Conservation (phyloP, 2,797 vertebrate species). For the Rhinella marina region DNA sequence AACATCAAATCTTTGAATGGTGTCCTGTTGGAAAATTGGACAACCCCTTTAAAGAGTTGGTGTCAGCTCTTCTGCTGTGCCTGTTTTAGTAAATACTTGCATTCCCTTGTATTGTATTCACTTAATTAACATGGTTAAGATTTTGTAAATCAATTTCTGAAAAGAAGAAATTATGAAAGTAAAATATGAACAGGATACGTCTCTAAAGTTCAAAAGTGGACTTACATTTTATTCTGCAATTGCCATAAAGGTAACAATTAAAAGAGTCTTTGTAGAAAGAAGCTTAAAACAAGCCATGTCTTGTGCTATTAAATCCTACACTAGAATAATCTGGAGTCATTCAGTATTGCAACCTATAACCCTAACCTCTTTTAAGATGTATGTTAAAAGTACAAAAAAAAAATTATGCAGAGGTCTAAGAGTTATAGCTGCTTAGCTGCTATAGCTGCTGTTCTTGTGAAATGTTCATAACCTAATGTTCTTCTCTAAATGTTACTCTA, state of each 20-base stretch:
- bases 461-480: slow-evolving; percentile 21
- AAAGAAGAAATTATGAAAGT: not conserved
- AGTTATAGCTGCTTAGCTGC: slow-evolving; percentile 12
- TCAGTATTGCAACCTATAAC: slow-evolving; percentile 6
- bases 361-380: not conserved
- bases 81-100: no score
- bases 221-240: slow-evolving; percentile 1
- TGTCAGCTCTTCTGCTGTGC: no score
- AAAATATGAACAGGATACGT: not conserved
- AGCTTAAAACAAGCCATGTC: not conserved
- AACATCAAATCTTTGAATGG: no score
- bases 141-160: not conserved
- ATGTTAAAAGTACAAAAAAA: slow-evolving; percentile 4
- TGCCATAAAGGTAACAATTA: slow-evolving; percentile 11
- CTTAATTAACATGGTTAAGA: not conserved
- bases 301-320: not conserved
- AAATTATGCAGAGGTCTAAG: slow-evolving; percentile 21
- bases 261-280: not conserved
- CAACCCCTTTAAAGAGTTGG: no score
- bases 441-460: not conserved
- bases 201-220: slow-evolving; percentile 15
- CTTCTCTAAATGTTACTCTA: slow-evolving; percentile 35
- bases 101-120: not conserved
- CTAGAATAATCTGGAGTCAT: slow-evolving; percentile 2
- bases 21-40: no score